phyloP scores from a whole-genome alignment of 2,797 vertebrate genomes.

The Columba guinea region DNA sequence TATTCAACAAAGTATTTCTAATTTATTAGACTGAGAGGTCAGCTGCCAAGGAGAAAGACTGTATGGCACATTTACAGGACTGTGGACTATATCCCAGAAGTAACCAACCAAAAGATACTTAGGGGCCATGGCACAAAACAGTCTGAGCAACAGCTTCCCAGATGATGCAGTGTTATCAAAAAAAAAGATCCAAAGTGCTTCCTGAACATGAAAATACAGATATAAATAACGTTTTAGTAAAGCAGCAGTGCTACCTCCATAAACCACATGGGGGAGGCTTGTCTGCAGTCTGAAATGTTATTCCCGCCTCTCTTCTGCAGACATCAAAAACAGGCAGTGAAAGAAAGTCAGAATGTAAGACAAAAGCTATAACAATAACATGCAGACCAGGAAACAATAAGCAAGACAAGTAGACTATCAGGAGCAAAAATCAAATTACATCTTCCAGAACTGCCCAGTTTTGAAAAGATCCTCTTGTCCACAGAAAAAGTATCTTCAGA shows the following conservation, averaged over 20 bases:
- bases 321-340: neutral
- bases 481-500: neutral
- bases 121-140: neutral
- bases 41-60: neutral
- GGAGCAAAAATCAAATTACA: neutral
- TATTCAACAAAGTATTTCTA: neutral
- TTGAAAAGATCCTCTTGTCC: neutral
- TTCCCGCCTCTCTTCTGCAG: neutral
- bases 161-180: neutral
- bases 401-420: neutral
- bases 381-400: neutral
- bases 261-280: neutral
- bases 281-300: neutral
- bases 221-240: neutral
- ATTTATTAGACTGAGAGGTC: rapidly evolving
- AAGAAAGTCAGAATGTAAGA: neutral
- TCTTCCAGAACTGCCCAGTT: neutral
- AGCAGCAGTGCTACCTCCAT: neutral
- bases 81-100: neutral
- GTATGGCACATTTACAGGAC: neutral
- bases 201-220: neutral
- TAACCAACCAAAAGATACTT: neutral
- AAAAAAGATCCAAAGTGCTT: neutral
- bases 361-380: neutral
- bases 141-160: neutral